Evolutionary conservation across 2,113 vertebrate species (phyloP).

Genomic region (Neodon shergylaensis): DNA sequence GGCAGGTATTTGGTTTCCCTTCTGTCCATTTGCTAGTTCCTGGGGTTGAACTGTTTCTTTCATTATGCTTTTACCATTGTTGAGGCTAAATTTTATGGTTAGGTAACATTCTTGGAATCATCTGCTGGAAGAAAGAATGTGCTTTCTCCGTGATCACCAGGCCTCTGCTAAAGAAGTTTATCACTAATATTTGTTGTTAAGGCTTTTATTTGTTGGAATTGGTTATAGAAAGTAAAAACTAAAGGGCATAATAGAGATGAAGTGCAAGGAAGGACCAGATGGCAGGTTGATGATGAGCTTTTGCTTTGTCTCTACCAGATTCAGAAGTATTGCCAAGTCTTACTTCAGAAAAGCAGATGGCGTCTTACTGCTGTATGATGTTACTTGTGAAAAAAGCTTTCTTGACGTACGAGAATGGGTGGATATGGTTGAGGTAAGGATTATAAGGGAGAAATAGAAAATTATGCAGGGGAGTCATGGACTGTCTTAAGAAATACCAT

Average conservation of each 20-base stretch:
- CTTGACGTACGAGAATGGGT: slow-evolving; percentile 97
- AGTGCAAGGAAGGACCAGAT: background rate
- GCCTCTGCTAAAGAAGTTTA: background rate
- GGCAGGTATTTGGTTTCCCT: background rate
- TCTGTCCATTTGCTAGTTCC: background rate
- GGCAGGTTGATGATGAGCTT: background rate
- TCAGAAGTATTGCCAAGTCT: slow-evolving; percentile 97
- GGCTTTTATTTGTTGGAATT: background rate
- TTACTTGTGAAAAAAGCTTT: slow-evolving; percentile 95
- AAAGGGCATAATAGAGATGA: background rate
- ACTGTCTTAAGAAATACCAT: background rate
- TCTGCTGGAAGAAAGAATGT: background rate
- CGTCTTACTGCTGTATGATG: slow-evolving; percentile 94
- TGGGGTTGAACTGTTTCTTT: background rate
- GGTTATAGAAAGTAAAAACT: background rate
- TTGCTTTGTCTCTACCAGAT: slow-evolving; percentile 84
- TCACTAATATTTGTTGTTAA: background rate
- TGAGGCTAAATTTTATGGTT: background rate
- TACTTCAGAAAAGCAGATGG: slow-evolving; percentile 97
- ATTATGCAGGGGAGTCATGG: accelerated
- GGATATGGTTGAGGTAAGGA: slow-evolving; percentile 95
- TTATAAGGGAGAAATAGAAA: background rate
- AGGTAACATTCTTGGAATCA: background rate
- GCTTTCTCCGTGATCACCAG: background rate
- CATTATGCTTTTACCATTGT: background rate